Evolutionary conservation across 2,113 vertebrate species (phyloP).

Genomic region (Scalopus aquaticus): DNA sequence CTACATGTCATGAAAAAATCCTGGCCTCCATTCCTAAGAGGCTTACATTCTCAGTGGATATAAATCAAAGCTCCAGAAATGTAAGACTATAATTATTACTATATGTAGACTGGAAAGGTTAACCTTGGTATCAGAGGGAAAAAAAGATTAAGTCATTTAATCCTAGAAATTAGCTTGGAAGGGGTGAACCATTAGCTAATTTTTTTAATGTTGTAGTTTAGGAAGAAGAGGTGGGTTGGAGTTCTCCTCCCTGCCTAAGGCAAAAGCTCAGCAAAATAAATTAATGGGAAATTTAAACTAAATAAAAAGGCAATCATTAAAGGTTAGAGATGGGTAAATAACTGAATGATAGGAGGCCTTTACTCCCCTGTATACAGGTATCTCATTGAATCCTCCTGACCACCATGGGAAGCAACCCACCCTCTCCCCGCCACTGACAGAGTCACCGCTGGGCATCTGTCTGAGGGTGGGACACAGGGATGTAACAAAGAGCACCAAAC

Average conservation of each 20-base stretch:
- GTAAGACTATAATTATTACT: not conserved
- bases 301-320: not conserved
- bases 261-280: not conserved
- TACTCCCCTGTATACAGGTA: not conserved
- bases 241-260: not conserved
- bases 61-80: not conserved
- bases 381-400: not conserved
- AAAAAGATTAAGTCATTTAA: not conserved
- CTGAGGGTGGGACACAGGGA: not conserved
- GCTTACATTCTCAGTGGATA: not conserved
- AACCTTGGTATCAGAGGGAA: not conserved
- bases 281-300: not conserved
- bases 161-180: not conserved
- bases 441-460: not conserved
- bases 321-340: not conserved
- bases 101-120: not conserved
- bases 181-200: not conserved
- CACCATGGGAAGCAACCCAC: accelerated
- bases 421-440: not conserved
- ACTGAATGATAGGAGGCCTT: accelerated
- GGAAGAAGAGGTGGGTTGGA: not conserved
- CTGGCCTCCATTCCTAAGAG: constrained; percentile 5
- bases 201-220: not conserved
- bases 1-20: not conserved
- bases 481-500: too few relatives aligned